Percentiles rank a stretch among this genome's conserved stretches.
Conservation (phyloP, 2,888 invertebrate species). For the Hanleya hanleyi region DNA sequence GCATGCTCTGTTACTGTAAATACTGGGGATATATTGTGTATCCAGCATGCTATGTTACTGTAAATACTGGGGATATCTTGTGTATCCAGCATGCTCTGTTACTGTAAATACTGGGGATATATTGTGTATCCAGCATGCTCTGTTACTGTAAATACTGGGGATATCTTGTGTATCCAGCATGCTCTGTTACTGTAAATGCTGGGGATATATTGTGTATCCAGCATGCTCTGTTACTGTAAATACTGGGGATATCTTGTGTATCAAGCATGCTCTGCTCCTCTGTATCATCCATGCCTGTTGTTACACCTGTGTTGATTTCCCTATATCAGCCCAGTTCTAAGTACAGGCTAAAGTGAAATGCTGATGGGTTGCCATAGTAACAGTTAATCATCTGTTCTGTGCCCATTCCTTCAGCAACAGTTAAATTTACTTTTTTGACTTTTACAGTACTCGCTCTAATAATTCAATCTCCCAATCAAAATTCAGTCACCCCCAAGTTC, state of each 20-base stretch:
- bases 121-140: slow-evolving; percentile 99
- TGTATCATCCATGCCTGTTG: slow-evolving; percentile 67
- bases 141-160: slow-evolving; percentile 87
- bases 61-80: slow-evolving; percentile 89
- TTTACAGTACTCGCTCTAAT: too few relatives aligned
- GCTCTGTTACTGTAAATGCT: slow-evolving; percentile 88
- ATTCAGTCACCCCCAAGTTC: too few relatives aligned
- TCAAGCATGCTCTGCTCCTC: slow-evolving; percentile 97
- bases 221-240: slow-evolving; percentile 94
- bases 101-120: slow-evolving; percentile 87
- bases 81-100: slow-evolving; percentile 99
- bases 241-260: slow-evolving; percentile 96
- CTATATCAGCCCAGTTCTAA: background rate
- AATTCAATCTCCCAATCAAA: too few relatives aligned
- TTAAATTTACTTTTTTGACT: too few relatives aligned
- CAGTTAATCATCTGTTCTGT: too few relatives aligned
- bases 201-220: slow-evolving; percentile 97
- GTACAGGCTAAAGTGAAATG: background rate
- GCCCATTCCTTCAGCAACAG: too few relatives aligned
- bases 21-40: slow-evolving; percentile 96
- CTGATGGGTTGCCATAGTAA: background rate
- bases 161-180: slow-evolving; percentile 98
- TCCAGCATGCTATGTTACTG: slow-evolving; percentile 97
- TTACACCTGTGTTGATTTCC: background rate
- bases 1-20: slow-evolving; percentile 94